These are phyloP conservation scores for Nicator chloris DNA, from an alignment of 2,113 vertebrate genomes.

Conservation along the genomic window DNA sequence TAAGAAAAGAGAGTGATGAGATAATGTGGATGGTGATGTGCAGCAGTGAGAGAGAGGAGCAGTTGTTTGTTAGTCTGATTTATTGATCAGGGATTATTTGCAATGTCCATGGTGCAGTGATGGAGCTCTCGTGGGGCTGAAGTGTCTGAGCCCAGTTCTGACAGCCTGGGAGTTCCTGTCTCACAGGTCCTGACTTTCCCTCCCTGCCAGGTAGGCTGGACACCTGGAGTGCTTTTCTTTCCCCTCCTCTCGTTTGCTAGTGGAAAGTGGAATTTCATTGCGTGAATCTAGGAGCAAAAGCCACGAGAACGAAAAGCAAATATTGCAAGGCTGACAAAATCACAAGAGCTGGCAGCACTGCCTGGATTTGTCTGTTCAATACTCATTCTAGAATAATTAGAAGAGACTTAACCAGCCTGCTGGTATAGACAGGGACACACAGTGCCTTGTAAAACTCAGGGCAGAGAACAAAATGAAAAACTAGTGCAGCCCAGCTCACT, in stretches of 20 bases:
- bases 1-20: neutral
- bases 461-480: neutral
- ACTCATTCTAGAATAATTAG: neutral
- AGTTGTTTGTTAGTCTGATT: neutral
- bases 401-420: neutral
- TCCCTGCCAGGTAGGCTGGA: neutral
- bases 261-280: neutral
- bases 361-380: neutral
- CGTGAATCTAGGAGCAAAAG: neutral
- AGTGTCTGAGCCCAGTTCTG: neutral
- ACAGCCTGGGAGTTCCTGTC: neutral
- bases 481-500: neutral
- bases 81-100: neutral
- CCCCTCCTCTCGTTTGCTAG: neutral
- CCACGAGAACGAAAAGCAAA: neutral
- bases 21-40: neutral
- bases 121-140: neutral
- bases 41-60: neutral
- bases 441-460: neutral
- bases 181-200: neutral
- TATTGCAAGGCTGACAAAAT: neutral
- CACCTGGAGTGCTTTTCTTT: neutral
- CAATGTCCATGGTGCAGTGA: neutral
- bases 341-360: neutral
- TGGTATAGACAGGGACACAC: neutral